Evolutionary conservation across 2,113 vertebrate species (phyloP).

Genomic region (Pongo abelii): DNA sequence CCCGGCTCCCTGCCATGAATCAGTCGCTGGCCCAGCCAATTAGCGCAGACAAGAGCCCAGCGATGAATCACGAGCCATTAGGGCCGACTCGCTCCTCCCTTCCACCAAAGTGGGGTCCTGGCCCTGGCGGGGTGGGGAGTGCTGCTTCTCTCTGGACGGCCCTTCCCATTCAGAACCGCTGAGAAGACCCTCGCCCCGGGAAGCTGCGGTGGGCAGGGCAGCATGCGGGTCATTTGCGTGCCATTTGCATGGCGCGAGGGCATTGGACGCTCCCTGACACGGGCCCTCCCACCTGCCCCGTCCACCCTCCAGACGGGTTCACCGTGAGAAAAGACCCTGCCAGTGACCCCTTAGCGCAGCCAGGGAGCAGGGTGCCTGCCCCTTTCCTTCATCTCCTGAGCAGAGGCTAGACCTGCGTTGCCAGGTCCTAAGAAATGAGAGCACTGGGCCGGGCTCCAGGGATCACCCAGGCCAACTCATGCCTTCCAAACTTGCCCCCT

Average conservation of each 20-base stretch:
- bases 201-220: too few species aligned
- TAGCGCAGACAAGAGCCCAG: conserved; percentile 83
- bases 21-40: conserved; percentile 85
- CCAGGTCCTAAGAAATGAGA: background rate
- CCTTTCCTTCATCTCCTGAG: background rate
- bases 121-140: background rate
- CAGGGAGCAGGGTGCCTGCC: background rate
- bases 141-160: background rate
- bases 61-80: conserved; percentile 83
- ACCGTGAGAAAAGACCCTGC: background rate
- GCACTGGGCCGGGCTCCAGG: background rate
- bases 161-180: background rate
- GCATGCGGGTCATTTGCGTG: background rate
- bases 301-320: background rate
- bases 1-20: conserved; percentile 86
- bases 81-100: background rate
- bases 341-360: background rate
- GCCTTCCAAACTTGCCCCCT: background rate
- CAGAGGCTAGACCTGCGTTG: background rate
- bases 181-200: background rate
- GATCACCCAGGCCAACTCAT: background rate
- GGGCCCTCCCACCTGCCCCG: background rate
- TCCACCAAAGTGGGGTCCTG: conserved; percentile 44
- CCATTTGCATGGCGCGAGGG: background rate
- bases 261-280: background rate